phyloP scores from a whole-genome alignment of 1,140 invertebrate genomes.

The Cotesia chilonis region DNA sequence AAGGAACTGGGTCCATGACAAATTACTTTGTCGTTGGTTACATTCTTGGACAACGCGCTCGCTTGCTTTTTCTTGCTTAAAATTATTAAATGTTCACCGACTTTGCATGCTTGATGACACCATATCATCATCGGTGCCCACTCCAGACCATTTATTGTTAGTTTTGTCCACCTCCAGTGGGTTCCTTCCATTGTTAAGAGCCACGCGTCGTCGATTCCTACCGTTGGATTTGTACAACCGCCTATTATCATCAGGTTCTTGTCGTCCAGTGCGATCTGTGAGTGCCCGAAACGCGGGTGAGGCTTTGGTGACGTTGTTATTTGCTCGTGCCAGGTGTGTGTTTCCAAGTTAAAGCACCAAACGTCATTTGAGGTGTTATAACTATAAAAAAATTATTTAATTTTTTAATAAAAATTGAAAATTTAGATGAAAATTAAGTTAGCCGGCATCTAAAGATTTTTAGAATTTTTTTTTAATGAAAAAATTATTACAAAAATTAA shows the following conservation, averaged over 20 bases:
- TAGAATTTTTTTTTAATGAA: too few relatives aligned
- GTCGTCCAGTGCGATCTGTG: slow-evolving; percentile 78
- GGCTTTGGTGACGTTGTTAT: slow-evolving; percentile 76
- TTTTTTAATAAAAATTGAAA: neutral
- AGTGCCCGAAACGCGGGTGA: slow-evolving; percentile 87
- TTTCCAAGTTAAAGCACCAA: slow-evolving; percentile 86
- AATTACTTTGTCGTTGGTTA: slow-evolving; percentile 8
- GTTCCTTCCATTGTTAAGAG: slow-evolving; percentile 69
- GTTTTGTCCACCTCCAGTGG: slow-evolving; percentile 83
- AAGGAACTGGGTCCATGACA: slow-evolving; percentile 9
- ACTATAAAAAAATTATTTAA: slow-evolving; percentile 19
- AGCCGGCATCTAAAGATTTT: too few relatives aligned
- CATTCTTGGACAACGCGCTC: neutral
- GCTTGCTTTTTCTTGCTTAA: slow-evolving; percentile 56
- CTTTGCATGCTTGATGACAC: slow-evolving; percentile 91
- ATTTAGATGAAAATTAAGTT: neutral
- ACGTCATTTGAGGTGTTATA: slow-evolving; percentile 81
- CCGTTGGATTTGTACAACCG: slow-evolving; percentile 76
- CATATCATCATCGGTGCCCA: slow-evolving; percentile 86
- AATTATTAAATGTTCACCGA: slow-evolving; percentile 67
- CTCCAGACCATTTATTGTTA: slow-evolving; percentile 78
- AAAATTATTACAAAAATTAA: too few relatives aligned
- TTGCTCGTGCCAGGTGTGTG: slow-evolving; percentile 80
- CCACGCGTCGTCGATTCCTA: slow-evolving; percentile 78
- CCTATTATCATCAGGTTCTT: slow-evolving; percentile 79